These are phyloP conservation scores for Pseudomyrmex cubaensis DNA, from an alignment of 1,140 invertebrate genomes.

Conservation along the genomic window DNA sequence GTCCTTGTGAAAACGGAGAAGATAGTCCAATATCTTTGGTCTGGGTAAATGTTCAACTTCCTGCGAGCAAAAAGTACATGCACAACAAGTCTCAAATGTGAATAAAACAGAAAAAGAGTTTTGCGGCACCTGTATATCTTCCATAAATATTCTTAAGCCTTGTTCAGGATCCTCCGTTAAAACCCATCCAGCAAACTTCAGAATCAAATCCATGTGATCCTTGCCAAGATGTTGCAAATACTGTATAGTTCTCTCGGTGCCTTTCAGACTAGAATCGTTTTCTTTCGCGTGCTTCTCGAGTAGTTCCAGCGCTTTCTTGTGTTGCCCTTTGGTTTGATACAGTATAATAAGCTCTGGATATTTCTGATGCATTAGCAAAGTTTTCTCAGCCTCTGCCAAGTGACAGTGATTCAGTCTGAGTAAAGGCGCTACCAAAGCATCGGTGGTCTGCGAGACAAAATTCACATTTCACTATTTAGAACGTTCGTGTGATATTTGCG, in stretches of 20 bases:
- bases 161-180: conserved; percentile 94
- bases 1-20: conserved; percentile 92
- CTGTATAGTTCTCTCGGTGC: conserved; percentile 93
- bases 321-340: conserved; percentile 96
- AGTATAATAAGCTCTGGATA: conserved; percentile 97
- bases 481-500: neutral
- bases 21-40: conserved; percentile 94
- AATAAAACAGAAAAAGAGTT: neutral
- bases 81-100: neutral
- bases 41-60: conserved; percentile 96
- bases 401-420: conserved; percentile 98
- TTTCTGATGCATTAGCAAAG: conserved; percentile 94
- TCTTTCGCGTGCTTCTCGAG: conserved; percentile 92
- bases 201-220: conserved; percentile 95
- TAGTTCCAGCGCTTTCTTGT: conserved; percentile 96
- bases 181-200: conserved; percentile 98
- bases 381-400: conserved; percentile 96
- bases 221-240: conserved; percentile 96
- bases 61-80: conserved; percentile 71
- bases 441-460: conserved; percentile 91
- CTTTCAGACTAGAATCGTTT: conserved; percentile 91
- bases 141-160: conserved; percentile 97
- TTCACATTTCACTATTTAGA: neutral
- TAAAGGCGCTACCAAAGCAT: conserved; percentile 95
- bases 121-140: conserved; percentile 88